Evolutionary conservation across 2,797 vertebrate species (phyloP), one percentile per base, ranked within the genome.

Genomic region (Acrocephalus scirpaceus): DNA sequence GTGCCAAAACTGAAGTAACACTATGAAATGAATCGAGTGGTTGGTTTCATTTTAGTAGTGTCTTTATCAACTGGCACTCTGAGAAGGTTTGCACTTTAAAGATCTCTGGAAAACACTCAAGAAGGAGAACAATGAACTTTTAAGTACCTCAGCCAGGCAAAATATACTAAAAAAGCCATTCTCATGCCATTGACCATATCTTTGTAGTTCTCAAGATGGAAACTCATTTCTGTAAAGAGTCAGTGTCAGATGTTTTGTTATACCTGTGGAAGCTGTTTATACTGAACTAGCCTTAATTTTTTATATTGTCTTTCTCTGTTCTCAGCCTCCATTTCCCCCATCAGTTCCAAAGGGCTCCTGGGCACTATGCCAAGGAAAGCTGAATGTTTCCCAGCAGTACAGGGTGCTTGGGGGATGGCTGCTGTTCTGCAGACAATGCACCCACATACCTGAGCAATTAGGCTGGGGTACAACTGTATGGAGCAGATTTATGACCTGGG

Each of bases 1-100:
- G 0, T 73, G 77, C 54, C 92, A 95, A 91, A 92, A 80, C 60
- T 92, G 61, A 92, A 93, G 76, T 86, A 79, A 87, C 38, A 29
- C 48, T 47, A 15, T 21, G 32, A 94, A 81, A 42, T 38, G 19
- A 82, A 87, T 26, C 0, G 5, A 93, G 71, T 32, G 45, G 67
- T 93, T 88, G 67, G 60, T 62, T 93, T 90, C 27, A 45, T 54
- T 91, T 94, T 38, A 87, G 53, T 29, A 83, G 60, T 20, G 30
- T 40, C 53, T 91, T 87, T 83, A 93, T 75, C 64, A 76, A 23
- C 40, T 36, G 51, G 60, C 38, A 69, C 48, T 84, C 36, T 60
- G 64, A 77, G 51, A 58, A 60, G 34, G 25, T 47, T 54, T 74
- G 48, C 61, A 71, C 34, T 74, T 48, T 34, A 65, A 42, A 79